phyloP scores from a whole-genome alignment of 92 coral and sea anemone species.

The Zoanthus sociatus region DNA sequence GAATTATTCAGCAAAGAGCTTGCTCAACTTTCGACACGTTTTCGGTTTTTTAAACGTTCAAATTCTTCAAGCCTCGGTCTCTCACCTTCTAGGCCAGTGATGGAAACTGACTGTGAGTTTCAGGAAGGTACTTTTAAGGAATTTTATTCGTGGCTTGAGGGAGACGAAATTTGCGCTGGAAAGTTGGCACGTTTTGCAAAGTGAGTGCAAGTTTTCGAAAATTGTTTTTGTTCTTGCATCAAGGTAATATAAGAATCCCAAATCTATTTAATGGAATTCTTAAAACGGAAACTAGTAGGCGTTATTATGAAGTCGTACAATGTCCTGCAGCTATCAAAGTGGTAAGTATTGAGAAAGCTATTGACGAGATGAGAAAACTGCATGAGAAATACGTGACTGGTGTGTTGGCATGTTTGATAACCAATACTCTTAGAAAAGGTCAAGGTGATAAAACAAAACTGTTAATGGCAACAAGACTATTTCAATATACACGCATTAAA shows the following conservation, averaged over 20 bases:
- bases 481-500: conserved; percentile 11
- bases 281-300: conserved; percentile 11
- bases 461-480: neutral
- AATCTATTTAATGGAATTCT: neutral
- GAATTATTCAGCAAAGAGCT: conserved; percentile 75
- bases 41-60: conserved; percentile 77
- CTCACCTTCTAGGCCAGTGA: conserved; percentile 58
- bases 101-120: conserved; percentile 92
- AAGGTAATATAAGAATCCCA: neutral
- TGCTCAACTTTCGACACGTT: conserved; percentile 72
- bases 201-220: conserved; percentile 36
- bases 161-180: conserved; percentile 61
- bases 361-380: neutral
- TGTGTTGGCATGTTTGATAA: neutral
- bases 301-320: neutral
- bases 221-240: neutral
- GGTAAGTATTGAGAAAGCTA: neutral
- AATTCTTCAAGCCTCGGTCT: conserved; percentile 49
- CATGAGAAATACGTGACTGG: neutral
- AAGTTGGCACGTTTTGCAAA: conserved; percentile 76
- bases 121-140: conserved; percentile 78
- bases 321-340: neutral
- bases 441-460: conserved; percentile 9
- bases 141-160: conserved; percentile 83
- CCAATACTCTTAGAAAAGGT: conserved; percentile 9